Evolutionary conservation across 35 echinoderm and acorn worm genomes (phyloP).

Genomic region (Heliocidaris erythrogramma): DNA sequence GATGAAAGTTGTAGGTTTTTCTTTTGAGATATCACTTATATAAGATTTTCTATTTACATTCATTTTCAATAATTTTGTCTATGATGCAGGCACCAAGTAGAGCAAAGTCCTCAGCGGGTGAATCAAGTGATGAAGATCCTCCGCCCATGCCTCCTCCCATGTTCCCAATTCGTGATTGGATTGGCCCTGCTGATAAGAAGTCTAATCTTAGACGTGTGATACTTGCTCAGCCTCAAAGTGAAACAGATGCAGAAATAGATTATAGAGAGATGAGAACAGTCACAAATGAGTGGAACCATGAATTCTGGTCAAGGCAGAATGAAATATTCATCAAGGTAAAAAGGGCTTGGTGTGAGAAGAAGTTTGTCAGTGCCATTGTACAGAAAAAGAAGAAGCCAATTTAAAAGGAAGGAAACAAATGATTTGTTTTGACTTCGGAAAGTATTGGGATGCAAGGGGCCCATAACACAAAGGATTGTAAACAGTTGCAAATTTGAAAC

Average conservation of each 20-base stretch:
- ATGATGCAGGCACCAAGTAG: neutral
- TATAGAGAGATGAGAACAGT: constrained; percentile 63
- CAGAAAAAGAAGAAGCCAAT: neutral
- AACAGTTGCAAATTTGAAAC: no score
- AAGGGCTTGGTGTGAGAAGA: neutral
- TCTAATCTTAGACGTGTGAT: constrained; percentile 63
- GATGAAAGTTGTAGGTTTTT: no score
- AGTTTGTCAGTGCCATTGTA: neutral
- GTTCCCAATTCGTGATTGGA: constrained; percentile 67
- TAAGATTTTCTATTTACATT: no score
- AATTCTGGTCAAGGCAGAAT: constrained; percentile 74
- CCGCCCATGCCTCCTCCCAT: constrained; percentile 32
- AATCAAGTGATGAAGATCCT: neutral
- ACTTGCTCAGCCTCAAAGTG: constrained; percentile 48
- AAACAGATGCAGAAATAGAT: constrained; percentile 54
- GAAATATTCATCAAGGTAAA: constrained; percentile 68
- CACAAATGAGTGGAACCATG: constrained; percentile 72
- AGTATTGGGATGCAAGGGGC: no score
- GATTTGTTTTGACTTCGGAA: no score
- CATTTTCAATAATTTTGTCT: neutral
- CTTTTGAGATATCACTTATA: no score
- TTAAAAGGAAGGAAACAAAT: no score
- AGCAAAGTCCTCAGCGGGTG: neutral
- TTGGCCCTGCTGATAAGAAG: constrained; percentile 71
- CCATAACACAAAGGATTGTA: no score